Conservation (phyloP, 2,888 invertebrate genomes). For the Coelopa pilipes region DNA sequence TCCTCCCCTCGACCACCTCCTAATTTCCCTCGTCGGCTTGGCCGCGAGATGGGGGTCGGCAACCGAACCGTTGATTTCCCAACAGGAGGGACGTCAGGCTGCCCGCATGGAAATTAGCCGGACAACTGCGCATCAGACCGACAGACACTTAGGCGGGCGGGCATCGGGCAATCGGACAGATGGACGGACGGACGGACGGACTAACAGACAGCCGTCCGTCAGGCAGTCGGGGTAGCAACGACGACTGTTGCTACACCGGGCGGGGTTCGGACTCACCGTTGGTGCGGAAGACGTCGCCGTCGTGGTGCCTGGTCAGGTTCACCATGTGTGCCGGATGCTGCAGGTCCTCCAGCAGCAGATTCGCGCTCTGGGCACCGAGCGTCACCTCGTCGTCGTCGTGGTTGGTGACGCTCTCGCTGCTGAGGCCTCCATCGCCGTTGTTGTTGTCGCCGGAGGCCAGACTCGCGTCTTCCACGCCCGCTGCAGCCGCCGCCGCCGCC, state of each 20-base stretch:
- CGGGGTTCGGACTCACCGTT: constrained; percentile 57
- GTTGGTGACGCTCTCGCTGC: constrained; percentile 40
- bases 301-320: constrained; percentile 67
- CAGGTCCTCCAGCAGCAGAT: constrained; percentile 60
- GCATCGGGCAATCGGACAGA: not conserved
- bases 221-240: not conserved
- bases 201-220: not conserved
- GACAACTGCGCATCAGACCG: constrained; percentile 12
- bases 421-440: constrained; percentile 37
- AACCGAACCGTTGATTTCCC: too few relatives aligned
- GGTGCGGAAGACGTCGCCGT: constrained; percentile 65
- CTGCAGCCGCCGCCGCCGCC: constrained; percentile 37
- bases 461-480: not conserved
- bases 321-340: constrained; percentile 59
- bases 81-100: too few relatives aligned
- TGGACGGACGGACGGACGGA: not conserved
- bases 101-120: constrained; percentile 1
- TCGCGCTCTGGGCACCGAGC: constrained; percentile 49
- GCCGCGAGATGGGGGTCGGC: too few relatives aligned
- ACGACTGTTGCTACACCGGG: not conserved
- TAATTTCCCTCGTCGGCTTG: too few relatives aligned
- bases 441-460: constrained; percentile 9
- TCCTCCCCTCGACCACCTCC: not conserved
- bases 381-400: constrained; percentile 33
- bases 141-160: not conserved